These are phyloP conservation scores for Dynastes tityus DNA, from an alignment of 2,888 invertebrate species.

Conservation along the genomic window DNA sequence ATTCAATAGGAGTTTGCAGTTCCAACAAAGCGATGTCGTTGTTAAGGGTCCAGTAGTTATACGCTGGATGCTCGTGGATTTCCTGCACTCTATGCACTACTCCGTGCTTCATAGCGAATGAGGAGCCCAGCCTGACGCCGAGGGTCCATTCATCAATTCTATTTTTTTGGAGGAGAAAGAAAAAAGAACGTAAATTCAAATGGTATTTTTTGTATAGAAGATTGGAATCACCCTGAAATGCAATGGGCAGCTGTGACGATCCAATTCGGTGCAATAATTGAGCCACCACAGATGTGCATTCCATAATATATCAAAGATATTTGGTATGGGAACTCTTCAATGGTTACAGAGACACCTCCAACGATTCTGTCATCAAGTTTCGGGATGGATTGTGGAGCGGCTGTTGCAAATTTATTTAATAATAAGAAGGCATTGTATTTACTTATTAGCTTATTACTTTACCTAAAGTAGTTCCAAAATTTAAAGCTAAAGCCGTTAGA, in stretches of 20 bases:
- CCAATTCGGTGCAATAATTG: slow-evolving; percentile 19
- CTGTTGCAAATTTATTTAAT: background rate
- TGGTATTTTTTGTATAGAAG: background rate
- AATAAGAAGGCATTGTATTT: background rate
- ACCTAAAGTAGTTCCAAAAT: background rate
- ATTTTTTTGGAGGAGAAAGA: background rate
- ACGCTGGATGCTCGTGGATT: slow-evolving; percentile 16
- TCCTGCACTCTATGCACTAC: background rate
- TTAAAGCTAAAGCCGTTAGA: background rate
- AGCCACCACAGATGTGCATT: slow-evolving; percentile 49
- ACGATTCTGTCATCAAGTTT: slow-evolving; percentile 48
- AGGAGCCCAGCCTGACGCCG: background rate
- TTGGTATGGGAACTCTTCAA: slow-evolving; percentile 45
- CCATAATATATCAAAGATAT: slow-evolving; percentile 31
- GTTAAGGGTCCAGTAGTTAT: slow-evolving; percentile 27
- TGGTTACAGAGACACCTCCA: slow-evolving; percentile 40
- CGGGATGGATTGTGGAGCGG: slow-evolving; percentile 2
- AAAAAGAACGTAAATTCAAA: too few relatives aligned
- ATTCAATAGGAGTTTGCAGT: slow-evolving; percentile 13
- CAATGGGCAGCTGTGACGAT: slow-evolving; percentile 51
- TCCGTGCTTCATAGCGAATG: background rate
- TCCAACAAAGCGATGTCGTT: slow-evolving; percentile 52
- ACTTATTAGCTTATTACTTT: background rate
- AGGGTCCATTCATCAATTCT: background rate
- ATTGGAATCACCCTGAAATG: slow-evolving; percentile 24